Evolutionary conservation across 2,888 invertebrate genomes (phyloP).

Genomic region (Acanthosepion pharaonis): DNA sequence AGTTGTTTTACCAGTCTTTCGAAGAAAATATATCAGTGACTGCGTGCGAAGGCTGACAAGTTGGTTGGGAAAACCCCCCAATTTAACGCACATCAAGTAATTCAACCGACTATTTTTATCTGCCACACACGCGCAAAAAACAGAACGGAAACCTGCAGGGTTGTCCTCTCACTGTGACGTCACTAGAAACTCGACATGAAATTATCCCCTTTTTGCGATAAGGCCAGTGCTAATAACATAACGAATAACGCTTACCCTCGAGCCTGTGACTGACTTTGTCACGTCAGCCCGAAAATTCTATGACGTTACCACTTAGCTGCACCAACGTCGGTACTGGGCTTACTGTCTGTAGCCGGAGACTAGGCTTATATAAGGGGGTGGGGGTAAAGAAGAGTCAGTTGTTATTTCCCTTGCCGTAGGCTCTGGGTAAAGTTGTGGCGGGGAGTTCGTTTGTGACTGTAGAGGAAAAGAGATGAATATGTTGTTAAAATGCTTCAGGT

Average conservation of each 20-base stretch:
- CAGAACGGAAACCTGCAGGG: neutral
- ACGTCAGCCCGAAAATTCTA: neutral
- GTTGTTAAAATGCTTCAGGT: too few relatives aligned
- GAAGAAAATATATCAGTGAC: neutral
- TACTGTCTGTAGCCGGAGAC: neutral
- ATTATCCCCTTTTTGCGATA: neutral
- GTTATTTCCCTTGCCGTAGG: neutral
- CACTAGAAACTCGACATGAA: neutral
- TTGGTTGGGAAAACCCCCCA: slow-evolving; percentile 14
- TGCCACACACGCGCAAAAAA: neutral
- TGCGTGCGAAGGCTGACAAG: neutral
- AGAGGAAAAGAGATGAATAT: too few relatives aligned
- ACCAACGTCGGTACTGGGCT: neutral
- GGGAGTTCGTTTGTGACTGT: neutral
- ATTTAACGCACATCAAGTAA: neutral
- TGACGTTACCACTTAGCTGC: neutral
- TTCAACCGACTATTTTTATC: slow-evolving; percentile 3
- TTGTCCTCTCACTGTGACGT: neutral
- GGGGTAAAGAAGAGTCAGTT: neutral
- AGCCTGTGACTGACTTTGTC: neutral
- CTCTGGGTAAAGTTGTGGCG: neutral
- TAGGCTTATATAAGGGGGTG: neutral
- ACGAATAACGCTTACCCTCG: neutral
- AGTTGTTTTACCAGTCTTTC: neutral
- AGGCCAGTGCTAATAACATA: neutral